phyloP scores from a whole-genome alignment of 2,888 invertebrate species.

The Thera obeliscata region DNA sequence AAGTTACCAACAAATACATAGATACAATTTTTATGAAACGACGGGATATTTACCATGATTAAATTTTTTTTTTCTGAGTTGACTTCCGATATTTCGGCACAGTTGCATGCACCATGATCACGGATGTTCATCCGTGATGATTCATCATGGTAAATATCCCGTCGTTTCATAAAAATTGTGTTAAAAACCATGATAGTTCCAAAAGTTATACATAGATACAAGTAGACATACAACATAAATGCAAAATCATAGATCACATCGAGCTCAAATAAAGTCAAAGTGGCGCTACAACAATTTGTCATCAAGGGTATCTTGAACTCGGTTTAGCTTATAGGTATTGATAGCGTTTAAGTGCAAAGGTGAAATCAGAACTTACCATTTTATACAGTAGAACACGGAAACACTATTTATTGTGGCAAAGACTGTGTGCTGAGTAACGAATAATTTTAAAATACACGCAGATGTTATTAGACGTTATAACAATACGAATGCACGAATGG shows the following conservation, averaged over 20 bases:
- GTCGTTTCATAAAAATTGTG: no score
- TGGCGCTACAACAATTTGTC: neutral
- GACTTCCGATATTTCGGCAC: no score
- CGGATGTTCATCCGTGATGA: no score
- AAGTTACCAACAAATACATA: no score
- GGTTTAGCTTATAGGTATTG: neutral
- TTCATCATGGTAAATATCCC: no score
- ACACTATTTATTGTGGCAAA: constrained; percentile 2
- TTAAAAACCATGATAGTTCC: no score
- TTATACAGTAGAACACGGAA: constrained; percentile 1
- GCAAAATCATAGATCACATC: neutral
- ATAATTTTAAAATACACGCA: neutral
- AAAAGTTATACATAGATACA: no score
- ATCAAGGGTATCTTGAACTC: constrained; percentile 1
- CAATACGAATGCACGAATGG: neutral
- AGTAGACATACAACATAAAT: no score
- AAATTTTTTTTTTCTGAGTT: no score
- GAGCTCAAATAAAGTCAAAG: constrained; percentile 19
- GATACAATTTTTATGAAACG: no score
- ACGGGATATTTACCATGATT: no score
- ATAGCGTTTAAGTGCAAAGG: constrained; percentile 1
- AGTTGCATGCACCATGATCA: no score
- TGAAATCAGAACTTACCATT: neutral
- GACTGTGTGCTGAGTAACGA: constrained; percentile 1
- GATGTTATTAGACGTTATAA: constrained; percentile 1